Evolutionary conservation across 37 sponge, comb jelly and placozoan species (phyloP), one percentile per base, ranked within the genome.

Genomic region (Theonella swinhoei): DNA sequence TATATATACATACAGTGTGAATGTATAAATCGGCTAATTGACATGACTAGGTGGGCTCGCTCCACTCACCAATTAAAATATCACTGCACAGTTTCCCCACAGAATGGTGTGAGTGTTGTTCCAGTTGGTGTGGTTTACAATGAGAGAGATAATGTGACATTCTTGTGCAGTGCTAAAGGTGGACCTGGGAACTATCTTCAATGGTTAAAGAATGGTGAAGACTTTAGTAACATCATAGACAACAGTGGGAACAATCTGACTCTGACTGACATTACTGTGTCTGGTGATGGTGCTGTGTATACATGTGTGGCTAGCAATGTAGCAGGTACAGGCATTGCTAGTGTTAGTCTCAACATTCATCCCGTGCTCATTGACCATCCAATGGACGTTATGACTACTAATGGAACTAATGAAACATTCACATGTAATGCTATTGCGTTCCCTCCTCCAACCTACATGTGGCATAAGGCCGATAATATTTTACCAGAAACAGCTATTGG

Each of bases 271-370:
- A 65, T 79, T 9, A 78, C 23, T 89, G 89, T 40, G 9, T 38
- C 91, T 40, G 32, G 63, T 40, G 68, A 71, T 77, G 89, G 91
- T n/a, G 94, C 91, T 25, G 70, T 39, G 34, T 93, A 93, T 63
- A 78, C 28, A 14, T 93, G 94, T 68, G 54, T 68, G 26, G 84
- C 72, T 20, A 36, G 36, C 28, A 93, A 86, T 78, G 75, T 39
- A 75, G 83, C 83, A 32, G 88, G 83, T 29, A 80, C 37, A 37
- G 88, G 42, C 39, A 34, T 43, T 71, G 62, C 75, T 59, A 70
- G 31, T 24, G 54, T 43, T n/a, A 75, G 69, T 0, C 43, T 88
- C 25, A 77, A 76, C 39, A 64, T 88, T 33, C 4, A 23, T 2
- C 88, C 83, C 1, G 34, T 30, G 71, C 43, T 82, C 30, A 59